Evolutionary conservation across 1,140 invertebrate genomes (phyloP).

Genomic region (Hypsibius dujardini): DNA sequence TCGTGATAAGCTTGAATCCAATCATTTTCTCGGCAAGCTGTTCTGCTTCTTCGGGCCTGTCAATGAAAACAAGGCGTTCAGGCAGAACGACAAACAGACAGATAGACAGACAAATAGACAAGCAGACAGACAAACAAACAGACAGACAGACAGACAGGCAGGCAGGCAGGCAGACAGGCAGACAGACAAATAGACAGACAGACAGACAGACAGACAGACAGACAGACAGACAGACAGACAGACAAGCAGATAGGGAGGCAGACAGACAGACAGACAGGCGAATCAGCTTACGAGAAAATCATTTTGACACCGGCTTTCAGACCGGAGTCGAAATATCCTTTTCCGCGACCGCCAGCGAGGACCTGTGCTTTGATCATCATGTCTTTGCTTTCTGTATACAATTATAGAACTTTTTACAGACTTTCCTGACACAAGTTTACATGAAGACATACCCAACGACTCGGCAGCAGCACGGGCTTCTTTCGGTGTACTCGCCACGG

Average conservation of each 20-base stretch:
- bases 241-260: too few relatives aligned
- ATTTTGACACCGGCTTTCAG: slow-evolving; percentile 77
- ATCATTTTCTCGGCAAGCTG: slow-evolving; percentile 72
- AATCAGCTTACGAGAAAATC: slow-evolving; percentile 55
- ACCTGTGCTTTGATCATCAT: slow-evolving; percentile 87
- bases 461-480: slow-evolving; percentile 64
- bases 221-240: too few relatives aligned
- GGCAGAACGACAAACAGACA: slow-evolving; percentile 7
- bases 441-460: slow-evolving; percentile 42
- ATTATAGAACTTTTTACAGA: neutral
- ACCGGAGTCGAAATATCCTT: slow-evolving; percentile 75
- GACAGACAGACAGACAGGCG: slow-evolving; percentile 8
- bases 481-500: slow-evolving; percentile 62
- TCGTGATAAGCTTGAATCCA: slow-evolving; percentile 72
- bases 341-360: slow-evolving; percentile 83
- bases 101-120: too few relatives aligned
- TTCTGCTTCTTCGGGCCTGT: slow-evolving; percentile 65
- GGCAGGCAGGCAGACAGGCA: too few relatives aligned
- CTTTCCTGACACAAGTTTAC: slow-evolving; percentile 15
- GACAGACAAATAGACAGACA: too few relatives aligned
- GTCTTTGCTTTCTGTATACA: slow-evolving; percentile 31
- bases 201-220: too few relatives aligned
- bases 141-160: too few relatives aligned
- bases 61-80: slow-evolving; percentile 22
- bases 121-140: too few relatives aligned